Conservation (phyloP, 2,888 invertebrate species). For the Troides aeacus region DNA sequence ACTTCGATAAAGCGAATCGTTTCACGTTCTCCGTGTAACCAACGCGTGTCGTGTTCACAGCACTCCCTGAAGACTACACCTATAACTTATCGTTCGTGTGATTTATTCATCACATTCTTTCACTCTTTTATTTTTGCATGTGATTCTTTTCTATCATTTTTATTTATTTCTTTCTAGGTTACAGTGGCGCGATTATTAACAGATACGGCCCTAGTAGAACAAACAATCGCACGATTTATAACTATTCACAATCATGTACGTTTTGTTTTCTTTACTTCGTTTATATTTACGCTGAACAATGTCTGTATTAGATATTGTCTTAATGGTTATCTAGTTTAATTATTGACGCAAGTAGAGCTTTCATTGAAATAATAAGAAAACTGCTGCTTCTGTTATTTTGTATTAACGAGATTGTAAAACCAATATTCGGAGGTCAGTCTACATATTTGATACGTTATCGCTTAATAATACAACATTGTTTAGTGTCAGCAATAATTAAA, state of each 20-base stretch:
- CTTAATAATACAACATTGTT: conserved; percentile 57
- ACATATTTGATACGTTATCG: conserved; percentile 42
- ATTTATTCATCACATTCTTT: conserved; percentile 10
- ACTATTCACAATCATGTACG: conserved; percentile 71
- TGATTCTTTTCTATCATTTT: conserved; percentile 41
- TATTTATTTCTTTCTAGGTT: conserved; percentile 64
- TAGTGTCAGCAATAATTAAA: conserved; percentile 48
- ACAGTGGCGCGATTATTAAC: conserved; percentile 67
- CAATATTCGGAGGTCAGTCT: conserved; percentile 36
- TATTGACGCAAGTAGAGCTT: conserved; percentile 5
- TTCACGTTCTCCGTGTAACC: conserved; percentile 21
- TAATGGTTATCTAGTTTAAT: neutral
- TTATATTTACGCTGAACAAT: conserved; percentile 13
- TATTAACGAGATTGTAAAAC: conserved; percentile 33
- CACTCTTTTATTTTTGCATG: conserved; percentile 46
- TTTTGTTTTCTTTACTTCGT: conserved; percentile 36
- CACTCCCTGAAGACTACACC: conserved; percentile 7
- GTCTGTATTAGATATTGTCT: neutral
- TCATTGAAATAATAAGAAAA: conserved; percentile 8
- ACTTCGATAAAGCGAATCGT: conserved; percentile 34
- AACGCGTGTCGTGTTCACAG: conserved; percentile 17
- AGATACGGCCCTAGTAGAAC: conserved; percentile 68
- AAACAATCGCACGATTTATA: conserved; percentile 60
- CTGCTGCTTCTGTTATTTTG: conserved; percentile 8
- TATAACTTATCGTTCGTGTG: neutral